phyloP scores from a whole-genome alignment of 2,797 vertebrate species.

The Toxotes lorentzi region DNA sequence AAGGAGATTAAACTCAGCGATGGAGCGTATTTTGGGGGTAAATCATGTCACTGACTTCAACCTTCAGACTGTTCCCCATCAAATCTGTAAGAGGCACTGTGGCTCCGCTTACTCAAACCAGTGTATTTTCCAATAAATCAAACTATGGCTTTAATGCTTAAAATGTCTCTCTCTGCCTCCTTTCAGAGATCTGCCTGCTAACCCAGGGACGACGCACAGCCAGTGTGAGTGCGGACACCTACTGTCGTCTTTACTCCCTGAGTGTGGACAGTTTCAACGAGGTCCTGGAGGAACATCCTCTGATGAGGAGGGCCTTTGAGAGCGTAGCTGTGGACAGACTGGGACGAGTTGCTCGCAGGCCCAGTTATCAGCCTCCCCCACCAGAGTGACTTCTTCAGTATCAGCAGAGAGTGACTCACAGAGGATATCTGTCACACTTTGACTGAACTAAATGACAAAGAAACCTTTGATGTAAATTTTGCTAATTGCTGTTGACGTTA shows the following conservation, averaged over 20 bases:
- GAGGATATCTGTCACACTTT: slow-evolving; percentile 21
- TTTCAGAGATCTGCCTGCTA: slow-evolving; percentile 94
- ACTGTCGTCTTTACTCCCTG: slow-evolving; percentile 96
- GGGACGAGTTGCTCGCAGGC: slow-evolving; percentile 86
- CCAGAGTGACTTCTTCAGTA: slow-evolving; percentile 33
- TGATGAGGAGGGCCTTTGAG: slow-evolving; percentile 96
- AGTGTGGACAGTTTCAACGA: slow-evolving; percentile 96
- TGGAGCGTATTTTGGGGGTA: slow-evolving; percentile 93
- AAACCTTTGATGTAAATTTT: slow-evolving; percentile 20
- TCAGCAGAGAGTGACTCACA: slow-evolving; percentile 14
- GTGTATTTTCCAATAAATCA: neutral
- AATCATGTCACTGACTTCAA: slow-evolving; percentile 37
- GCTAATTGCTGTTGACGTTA: slow-evolving; percentile 19
- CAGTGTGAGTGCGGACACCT: slow-evolving; percentile 92
- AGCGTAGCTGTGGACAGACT: slow-evolving; percentile 93
- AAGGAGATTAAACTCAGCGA: slow-evolving; percentile 90
- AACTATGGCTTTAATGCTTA: neutral
- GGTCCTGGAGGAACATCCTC: slow-evolving; percentile 95
- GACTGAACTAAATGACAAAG: slow-evolving; percentile 27
- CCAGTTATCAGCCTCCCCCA: slow-evolving; percentile 60
- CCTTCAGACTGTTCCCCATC: neutral
- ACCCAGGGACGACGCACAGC: slow-evolving; percentile 93
- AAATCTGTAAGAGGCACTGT: neutral
- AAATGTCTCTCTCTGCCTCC: neutral
- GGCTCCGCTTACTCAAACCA: neutral